Base-by-base conservation (phyloP, 2,888 invertebrate species). In the Chloroclysta siterata region DNA sequence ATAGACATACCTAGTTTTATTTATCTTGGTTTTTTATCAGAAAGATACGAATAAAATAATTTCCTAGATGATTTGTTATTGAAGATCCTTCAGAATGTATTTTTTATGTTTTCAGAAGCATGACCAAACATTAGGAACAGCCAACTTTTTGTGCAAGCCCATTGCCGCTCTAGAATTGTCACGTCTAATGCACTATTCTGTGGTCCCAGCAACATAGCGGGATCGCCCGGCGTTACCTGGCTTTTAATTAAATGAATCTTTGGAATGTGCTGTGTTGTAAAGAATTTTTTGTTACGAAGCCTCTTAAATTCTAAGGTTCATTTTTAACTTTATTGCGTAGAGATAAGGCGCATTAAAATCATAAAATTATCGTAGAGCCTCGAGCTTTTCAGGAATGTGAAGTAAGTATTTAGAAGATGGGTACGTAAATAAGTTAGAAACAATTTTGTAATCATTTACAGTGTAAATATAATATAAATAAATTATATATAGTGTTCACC, bases 181-280 rank as follows among this genome's bases (percentile, higher is more conserved):
- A 42, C 50, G 17, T 15, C 14, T n/a, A 53, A n/a, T 29, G 33
- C 0, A 50, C 5, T 61, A 61, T 61, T 61, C 58, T 54, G 52
- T 58, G 66, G 54, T 50, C 52, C 22, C 22, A 39, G 51, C 60
- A 67, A 65, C 36, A 60, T 65, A 65, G 57, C 68, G 66, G 61
- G 62, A 60, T 60, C 66, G 48, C 51, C 64, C 61, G 51, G 65
- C 63, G 59, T 77, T 83, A 82, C 81, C 83, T 81, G 83, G 33
- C 75, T 69, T 75, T 71, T 82, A 82, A 85, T 83, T 83, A 80
- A 80, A 82, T 77, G 79, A 71, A 82, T 83, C 77, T 76, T 63
- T 68, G 77, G 85, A 87, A 87, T 87, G 84, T 76, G 85, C 83
- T 79, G 77, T 74, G 79, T 81, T 77, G 77, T 74, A 75, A 67